These are phyloP conservation scores for Sebastes variabilis DNA, from an alignment of 2,797 vertebrate genomes.

Conservation along the genomic window DNA sequence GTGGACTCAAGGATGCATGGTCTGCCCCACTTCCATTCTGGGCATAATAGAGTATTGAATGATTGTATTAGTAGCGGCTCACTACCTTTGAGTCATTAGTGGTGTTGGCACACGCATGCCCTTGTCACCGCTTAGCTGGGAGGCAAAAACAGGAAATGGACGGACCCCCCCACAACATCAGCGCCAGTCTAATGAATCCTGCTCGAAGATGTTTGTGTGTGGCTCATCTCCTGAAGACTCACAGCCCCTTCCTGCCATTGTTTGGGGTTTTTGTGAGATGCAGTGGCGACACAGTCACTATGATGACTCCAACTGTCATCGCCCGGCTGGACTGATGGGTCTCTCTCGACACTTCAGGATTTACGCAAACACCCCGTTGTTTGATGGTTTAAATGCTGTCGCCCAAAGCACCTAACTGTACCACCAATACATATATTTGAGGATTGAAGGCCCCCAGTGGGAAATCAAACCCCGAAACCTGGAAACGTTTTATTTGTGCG, in stretches of 20 bases:
- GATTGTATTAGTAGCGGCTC: slow-evolving; percentile 44
- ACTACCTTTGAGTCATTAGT: slow-evolving; percentile 61
- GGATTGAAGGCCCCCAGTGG: neutral
- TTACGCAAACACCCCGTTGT: slow-evolving; percentile 38
- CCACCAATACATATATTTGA: neutral
- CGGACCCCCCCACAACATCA: slow-evolving; percentile 38
- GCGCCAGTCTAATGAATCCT: slow-evolving; percentile 70
- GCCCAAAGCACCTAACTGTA: neutral
- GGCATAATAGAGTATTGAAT: slow-evolving; percentile 59
- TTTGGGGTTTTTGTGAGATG: slow-evolving; percentile 65
- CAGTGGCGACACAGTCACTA: slow-evolving; percentile 50
- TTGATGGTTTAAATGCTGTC: slow-evolving; percentile 33
- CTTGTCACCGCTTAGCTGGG: slow-evolving; percentile 27
- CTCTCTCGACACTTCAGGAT: slow-evolving; percentile 36
- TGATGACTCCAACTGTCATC: slow-evolving; percentile 73
- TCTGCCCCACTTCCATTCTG: slow-evolving; percentile 57
- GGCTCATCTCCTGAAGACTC: slow-evolving; percentile 79
- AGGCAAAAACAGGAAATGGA: slow-evolving; percentile 81
- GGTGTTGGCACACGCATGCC: slow-evolving; percentile 64
- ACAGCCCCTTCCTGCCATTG: slow-evolving; percentile 79
- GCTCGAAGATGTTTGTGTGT: slow-evolving; percentile 77
- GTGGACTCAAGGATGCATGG: slow-evolving; percentile 37
- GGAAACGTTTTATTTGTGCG: neutral
- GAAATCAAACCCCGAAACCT: neutral
- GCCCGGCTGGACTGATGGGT: slow-evolving; percentile 40